phyloP scores from a whole-genome alignment of 2,113 vertebrate genomes.

The Cyanoramphus novaezelandiae region DNA sequence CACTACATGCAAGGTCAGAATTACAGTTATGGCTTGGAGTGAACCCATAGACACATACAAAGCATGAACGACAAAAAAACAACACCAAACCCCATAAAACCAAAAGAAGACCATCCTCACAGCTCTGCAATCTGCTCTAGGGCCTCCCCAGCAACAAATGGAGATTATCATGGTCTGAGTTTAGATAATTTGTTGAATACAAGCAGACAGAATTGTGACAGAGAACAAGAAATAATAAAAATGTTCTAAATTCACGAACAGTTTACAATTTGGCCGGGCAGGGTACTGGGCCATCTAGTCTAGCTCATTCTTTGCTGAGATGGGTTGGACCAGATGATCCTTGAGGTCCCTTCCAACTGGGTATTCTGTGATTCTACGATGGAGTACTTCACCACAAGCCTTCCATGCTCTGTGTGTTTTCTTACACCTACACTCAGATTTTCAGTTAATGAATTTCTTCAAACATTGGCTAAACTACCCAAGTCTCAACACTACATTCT shows the following conservation, averaged over 20 bases:
- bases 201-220: background rate
- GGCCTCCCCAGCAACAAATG: background rate
- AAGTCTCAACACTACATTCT: background rate
- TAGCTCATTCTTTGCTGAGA: background rate
- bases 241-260: background rate
- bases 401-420: background rate
- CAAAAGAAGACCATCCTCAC: background rate
- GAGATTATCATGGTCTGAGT: too few relatives aligned
- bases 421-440: background rate
- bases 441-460: conserved; percentile 15
- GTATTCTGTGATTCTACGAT: background rate
- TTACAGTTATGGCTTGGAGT: background rate
- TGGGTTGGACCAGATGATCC: background rate
- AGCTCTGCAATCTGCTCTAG: too few relatives aligned
- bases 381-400: conserved; percentile 14
- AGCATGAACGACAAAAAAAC: background rate
- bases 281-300: background rate
- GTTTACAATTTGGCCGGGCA: background rate
- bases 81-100: background rate
- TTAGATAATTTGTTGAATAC: background rate
- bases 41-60: accelerated
- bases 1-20: background rate
- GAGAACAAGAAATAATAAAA: background rate
- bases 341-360: background rate
- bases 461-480: background rate